Base-by-base conservation (phyloP, 2,888 invertebrate species). In the Agrochola circellaris region DNA sequence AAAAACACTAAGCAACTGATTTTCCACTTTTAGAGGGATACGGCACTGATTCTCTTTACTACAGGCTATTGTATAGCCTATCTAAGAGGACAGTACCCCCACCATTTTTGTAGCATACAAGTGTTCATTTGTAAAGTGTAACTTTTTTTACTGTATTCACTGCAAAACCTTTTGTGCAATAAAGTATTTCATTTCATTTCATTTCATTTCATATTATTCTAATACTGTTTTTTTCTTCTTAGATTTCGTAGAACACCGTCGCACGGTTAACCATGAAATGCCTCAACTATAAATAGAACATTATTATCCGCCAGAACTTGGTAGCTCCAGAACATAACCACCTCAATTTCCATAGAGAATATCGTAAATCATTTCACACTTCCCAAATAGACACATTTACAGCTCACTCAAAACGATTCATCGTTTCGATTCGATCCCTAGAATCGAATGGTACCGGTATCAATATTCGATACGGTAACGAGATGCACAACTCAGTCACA, bases 391-490 rank as follows among this genome's bases (percentile, higher is more conserved):
- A 74, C 83, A 86, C 84, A 86, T 86, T 84, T 84, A 83, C 83
- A 58, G 71, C 80, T 79, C 79, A 72, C 76, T 82, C 85, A 85
- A 82, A 85, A 64, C 85, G 78, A 87, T 79, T 81, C 80, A 87
- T 83, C 48, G 87, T 73, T 86, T 83, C 65, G 70, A 83, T 75
- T 87, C 83, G 81, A 89, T 82, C 74, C 73, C 85, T 76, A 65
- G 71, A 84, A 86, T 78, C 68, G 81, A 77, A 82, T 85, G 13
- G 56, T 62, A 26, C 56, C 69, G 56, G 61, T 60, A 56, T 84
- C 79, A 83, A 76, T 89, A 83, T 82, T 89, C 77, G 81, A 78
- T 88, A 81, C 68, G 67, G 62, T 78, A 84, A 80, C 87, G 75
- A 77, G 75, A 87, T 51, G 67, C 81, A 77, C 70, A 86, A 77